Percentiles rank a stretch among this genome's conserved stretches.
Conservation (phyloP, 2,888 invertebrate species). For the Agonopterix heracliana region DNA sequence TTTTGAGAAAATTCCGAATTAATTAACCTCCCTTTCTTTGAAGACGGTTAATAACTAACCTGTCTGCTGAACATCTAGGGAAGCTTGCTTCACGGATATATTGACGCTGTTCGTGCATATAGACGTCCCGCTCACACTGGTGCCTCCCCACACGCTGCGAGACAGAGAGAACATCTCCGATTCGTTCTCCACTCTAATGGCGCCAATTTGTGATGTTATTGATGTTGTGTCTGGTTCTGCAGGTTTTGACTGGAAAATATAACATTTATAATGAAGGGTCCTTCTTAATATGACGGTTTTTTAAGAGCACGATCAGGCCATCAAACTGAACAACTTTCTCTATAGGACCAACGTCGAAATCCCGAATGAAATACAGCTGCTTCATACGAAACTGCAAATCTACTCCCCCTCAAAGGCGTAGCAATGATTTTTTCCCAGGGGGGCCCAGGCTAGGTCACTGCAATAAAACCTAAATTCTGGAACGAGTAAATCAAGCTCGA, state of each 20-base stretch:
- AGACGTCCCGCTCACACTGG: slow-evolving; percentile 9
- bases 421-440: no score
- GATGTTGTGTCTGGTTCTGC: slow-evolving; percentile 21
- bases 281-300: neutral
- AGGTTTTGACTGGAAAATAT: slow-evolving; percentile 16
- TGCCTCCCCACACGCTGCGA: slow-evolving; percentile 13
- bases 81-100: slow-evolving; percentile 73
- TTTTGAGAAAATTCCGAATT: no score
- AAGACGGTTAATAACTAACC: slow-evolving; percentile 24
- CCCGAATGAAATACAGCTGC: no score
- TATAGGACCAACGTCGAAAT: no score
- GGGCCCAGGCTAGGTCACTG: no score
- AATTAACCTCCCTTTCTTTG: no score
- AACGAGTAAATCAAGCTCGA: no score
- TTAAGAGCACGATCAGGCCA: no score
- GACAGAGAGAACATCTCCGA: slow-evolving; percentile 34
- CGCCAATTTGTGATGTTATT: slow-evolving; percentile 23
- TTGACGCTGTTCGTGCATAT: slow-evolving; percentile 30
- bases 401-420: no score
- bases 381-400: no score
- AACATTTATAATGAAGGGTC: neutral
- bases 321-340: no score
- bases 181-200: slow-evolving; percentile 50
- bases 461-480: no score
- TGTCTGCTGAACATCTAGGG: slow-evolving; percentile 85